Percentiles rank a stretch among this genome's conserved stretches.
Evolutionary conservation across 2,113 vertebrate genomes (phyloP).

Genomic region (Daboia siamensis): DNA sequence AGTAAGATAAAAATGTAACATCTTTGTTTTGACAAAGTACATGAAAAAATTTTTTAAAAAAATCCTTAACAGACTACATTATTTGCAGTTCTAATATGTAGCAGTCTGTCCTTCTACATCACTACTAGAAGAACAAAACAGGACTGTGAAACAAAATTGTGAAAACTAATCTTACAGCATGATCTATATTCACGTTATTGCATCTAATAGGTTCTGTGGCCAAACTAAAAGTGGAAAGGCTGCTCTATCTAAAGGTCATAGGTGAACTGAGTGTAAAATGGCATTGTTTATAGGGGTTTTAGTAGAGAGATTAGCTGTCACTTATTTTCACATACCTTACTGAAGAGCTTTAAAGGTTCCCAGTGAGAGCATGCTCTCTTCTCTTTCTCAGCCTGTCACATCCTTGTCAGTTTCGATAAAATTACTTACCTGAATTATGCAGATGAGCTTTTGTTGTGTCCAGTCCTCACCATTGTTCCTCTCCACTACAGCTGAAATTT

Average conservation of each 20-base stretch:
- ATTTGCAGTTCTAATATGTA: background rate
- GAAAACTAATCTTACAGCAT: conserved; percentile 46
- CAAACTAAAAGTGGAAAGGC: conserved; percentile 65
- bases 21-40: conserved; percentile 26
- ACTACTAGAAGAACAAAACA: conserved; percentile 1
- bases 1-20: conserved; percentile 11
- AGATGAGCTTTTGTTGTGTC: conserved; percentile 86
- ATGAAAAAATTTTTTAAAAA: background rate
- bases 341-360: conserved; percentile 77
- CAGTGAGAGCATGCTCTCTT: conserved; percentile 76
- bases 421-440: conserved; percentile 98
- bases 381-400: conserved; percentile 88
- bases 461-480: conserved; percentile 84
- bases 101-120: conserved; percentile 8
- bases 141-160: conserved; percentile 19
- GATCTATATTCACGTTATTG: conserved; percentile 55
- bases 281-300: conserved; percentile 93
- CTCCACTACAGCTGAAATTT: conserved; percentile 86
- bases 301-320: conserved; percentile 93
- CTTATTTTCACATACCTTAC: conserved; percentile 89
- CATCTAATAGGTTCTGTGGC: conserved; percentile 51
- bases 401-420: conserved; percentile 97
- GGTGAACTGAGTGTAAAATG: conserved; percentile 86
- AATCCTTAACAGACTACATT: background rate
- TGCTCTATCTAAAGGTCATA: conserved; percentile 72